phyloP scores from a whole-genome alignment of 2,797 vertebrate genomes.

The Gymnocypris eckloni region DNA sequence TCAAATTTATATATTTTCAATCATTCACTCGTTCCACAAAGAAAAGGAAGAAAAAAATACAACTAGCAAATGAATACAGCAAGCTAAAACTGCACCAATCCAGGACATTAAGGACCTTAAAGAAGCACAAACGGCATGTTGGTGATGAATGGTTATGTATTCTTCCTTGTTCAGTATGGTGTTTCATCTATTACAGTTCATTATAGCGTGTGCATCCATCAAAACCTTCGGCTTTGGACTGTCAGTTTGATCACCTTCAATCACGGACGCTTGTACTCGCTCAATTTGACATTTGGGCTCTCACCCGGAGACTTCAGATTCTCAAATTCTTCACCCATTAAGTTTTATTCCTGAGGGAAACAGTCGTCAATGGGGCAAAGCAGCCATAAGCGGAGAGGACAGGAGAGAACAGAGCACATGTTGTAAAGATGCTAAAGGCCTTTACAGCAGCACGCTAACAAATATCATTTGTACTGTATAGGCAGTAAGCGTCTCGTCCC shows the following conservation, averaged over 20 bases:
- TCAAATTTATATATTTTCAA: constrained; percentile 3
- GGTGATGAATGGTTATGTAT: constrained; percentile 37
- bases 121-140: neutral
- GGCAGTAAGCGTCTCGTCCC: constrained; percentile 33
- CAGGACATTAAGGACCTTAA: neutral
- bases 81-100: neutral
- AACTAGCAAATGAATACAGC: neutral
- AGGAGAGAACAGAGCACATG: constrained; percentile 6
- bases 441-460: constrained; percentile 13
- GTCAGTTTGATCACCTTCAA: constrained; percentile 45
- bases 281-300: constrained; percentile 39
- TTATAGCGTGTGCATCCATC: constrained; percentile 32
- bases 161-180: constrained; percentile 6
- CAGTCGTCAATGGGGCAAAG: constrained; percentile 39
- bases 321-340: constrained; percentile 45
- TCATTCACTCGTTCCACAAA: neutral
- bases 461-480: constrained; percentile 15
- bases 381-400: neutral
- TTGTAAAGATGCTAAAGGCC: constrained; percentile 14
- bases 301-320: constrained; percentile 39
- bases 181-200: constrained; percentile 44
- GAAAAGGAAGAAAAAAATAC: neutral
- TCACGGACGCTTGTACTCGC: constrained; percentile 25
- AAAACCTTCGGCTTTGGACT: constrained; percentile 23
- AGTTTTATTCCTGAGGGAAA: constrained; percentile 47